These are phyloP conservation scores for Paracyclopina nana DNA, from an alignment of 1,140 invertebrate genomes.

Conservation along the genomic window DNA sequence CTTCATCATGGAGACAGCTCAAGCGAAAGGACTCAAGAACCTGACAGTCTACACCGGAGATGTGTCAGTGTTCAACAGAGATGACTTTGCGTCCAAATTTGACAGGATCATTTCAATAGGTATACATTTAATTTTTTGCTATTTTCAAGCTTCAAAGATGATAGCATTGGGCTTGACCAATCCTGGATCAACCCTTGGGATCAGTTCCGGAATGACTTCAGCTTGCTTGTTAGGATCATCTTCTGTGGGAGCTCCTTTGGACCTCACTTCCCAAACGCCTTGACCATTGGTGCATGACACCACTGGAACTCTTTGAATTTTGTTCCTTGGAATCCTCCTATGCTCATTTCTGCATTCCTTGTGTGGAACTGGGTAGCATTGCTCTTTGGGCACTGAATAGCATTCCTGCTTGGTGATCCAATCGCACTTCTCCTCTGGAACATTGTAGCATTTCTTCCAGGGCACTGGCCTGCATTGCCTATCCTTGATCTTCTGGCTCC, in stretches of 20 bases:
- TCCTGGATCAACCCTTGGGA: too few species aligned
- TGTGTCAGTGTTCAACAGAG: not conserved
- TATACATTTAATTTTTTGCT: constrained; percentile 3
- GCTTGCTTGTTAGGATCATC: too few species aligned
- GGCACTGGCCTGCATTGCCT: not conserved
- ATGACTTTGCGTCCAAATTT: not conserved
- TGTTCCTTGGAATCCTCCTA: not conserved
- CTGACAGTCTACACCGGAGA: constrained; percentile 8
- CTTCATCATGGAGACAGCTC: not conserved
- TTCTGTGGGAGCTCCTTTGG: too few species aligned
- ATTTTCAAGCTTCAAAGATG: too few species aligned
- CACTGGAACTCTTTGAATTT: too few species aligned
- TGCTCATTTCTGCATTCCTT: constrained; percentile 3
- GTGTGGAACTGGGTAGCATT: not conserved
- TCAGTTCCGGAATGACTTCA: too few species aligned
- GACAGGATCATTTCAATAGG: constrained; percentile 9
- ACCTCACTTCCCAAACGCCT: too few species aligned
- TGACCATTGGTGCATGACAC: too few species aligned
- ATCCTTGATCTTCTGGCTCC: not conserved
- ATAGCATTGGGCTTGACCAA: too few species aligned
- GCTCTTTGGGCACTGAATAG: not conserved
- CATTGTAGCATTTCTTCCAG: not conserved
- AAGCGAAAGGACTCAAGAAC: constrained; percentile 2
- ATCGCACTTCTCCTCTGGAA: not conserved
- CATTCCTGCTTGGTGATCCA: not conserved